Conservation (phyloP, 2,888 invertebrate species). For the Leucophenga montana region DNA sequence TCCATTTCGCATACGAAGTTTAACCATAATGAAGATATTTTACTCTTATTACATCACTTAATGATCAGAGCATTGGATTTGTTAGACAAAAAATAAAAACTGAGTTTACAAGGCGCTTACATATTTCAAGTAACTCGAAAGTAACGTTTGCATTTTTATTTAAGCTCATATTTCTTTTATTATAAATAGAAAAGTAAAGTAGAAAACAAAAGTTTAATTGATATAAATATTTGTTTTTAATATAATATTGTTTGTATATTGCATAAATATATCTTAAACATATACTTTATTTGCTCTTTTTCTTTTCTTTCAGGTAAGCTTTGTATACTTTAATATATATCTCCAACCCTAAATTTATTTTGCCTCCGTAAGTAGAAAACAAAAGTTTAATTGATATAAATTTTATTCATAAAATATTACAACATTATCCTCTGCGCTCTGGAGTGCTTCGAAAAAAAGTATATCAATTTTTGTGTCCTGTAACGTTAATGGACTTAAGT, state of each 20-base stretch:
- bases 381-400: background rate
- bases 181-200: too few relatives aligned
- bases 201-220: background rate
- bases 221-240: too few relatives aligned
- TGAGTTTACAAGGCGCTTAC: too few relatives aligned
- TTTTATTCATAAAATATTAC: background rate
- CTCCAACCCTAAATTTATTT: background rate
- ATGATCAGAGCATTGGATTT: too few relatives aligned
- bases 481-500: background rate
- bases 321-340: background rate
- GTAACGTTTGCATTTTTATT: background rate
- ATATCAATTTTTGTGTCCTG: background rate
- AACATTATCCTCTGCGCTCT: background rate
- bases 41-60: too few relatives aligned
- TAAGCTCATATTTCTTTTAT: background rate
- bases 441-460: too few relatives aligned
- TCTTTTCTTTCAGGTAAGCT: slow-evolving; percentile 4
- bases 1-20: too few relatives aligned
- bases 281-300: background rate
- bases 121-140: too few relatives aligned
- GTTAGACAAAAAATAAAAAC: too few relatives aligned
- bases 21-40: too few relatives aligned
- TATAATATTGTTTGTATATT: too few relatives aligned
- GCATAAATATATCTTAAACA: too few relatives aligned
- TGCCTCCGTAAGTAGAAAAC: background rate